Evolutionary conservation across 2,113 vertebrate species (phyloP).

Genomic region (Callaeas wilsoni): DNA sequence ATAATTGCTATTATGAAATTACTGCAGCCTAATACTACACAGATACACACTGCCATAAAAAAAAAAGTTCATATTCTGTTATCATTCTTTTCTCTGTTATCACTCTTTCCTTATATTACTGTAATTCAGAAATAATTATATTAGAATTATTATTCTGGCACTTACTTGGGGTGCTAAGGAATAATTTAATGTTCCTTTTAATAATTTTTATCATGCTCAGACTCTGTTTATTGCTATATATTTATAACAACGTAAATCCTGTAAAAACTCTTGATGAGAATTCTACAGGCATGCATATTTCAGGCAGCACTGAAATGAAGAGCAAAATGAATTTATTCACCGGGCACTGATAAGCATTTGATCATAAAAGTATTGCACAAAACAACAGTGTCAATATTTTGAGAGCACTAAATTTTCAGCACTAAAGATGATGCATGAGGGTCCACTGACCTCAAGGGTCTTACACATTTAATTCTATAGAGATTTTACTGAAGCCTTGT

Average conservation of each 20-base stretch:
- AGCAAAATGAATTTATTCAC: background rate
- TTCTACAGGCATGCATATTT: background rate
- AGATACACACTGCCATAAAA: background rate
- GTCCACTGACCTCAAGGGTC: background rate
- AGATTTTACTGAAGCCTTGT: background rate
- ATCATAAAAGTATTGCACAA: background rate
- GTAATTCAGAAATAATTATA: background rate
- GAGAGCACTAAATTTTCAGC: background rate
- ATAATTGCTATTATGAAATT: background rate
- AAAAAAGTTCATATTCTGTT: background rate
- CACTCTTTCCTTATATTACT: background rate
- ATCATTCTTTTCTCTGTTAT: background rate
- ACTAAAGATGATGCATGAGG: background rate
- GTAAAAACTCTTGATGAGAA: background rate
- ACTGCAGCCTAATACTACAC: background rate
- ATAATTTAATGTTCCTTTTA: background rate
- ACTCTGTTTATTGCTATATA: background rate
- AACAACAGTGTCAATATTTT: background rate
- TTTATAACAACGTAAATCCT: background rate
- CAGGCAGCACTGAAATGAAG: background rate
- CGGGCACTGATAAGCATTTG: background rate
- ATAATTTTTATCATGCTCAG: background rate
- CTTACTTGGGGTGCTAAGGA: background rate
- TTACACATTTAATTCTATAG: background rate
- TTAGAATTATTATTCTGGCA: background rate